phyloP scores from a whole-genome alignment of 2,797 vertebrate species.

The Ctenopoma multispine region DNA sequence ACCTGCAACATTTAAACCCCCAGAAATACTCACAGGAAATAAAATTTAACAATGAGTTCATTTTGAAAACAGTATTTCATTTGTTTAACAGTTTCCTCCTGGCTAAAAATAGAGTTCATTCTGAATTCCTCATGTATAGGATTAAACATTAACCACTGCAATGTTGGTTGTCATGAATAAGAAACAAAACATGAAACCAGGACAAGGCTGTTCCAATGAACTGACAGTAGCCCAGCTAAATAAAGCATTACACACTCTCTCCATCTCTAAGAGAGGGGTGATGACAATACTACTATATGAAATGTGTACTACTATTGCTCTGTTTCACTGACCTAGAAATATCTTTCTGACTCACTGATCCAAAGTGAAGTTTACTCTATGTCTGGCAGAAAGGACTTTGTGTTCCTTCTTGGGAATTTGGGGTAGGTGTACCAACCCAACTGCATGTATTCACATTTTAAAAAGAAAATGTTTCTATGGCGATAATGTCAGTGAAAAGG shows the following conservation, averaged over 20 bases:
- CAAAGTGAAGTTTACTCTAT: constrained; percentile 57
- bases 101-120: constrained; percentile 56
- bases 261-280: constrained; percentile 2
- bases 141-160: constrained; percentile 64
- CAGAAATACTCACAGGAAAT: background rate
- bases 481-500: background rate
- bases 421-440: constrained; percentile 17
- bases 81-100: background rate
- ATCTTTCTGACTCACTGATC: constrained; percentile 56
- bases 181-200: constrained; percentile 45
- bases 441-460: constrained; percentile 19
- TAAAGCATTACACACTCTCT: constrained; percentile 36
- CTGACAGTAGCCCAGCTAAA: constrained; percentile 40
- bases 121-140: constrained; percentile 34
- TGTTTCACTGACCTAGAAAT: constrained; percentile 74
- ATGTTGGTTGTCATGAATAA: constrained; percentile 58
- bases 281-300: constrained; percentile 36
- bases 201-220: constrained; percentile 30
- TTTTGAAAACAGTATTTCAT: constrained; percentile 10
- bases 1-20: background rate
- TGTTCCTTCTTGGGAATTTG: constrained; percentile 44
- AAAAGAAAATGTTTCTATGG: constrained; percentile 9
- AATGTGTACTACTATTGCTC: constrained; percentile 44
- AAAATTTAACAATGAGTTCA: background rate
- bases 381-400: constrained; percentile 56